Base-by-base conservation (phyloP, 2,113 vertebrate species). In the Myrmophylax atrothorax region DNA sequence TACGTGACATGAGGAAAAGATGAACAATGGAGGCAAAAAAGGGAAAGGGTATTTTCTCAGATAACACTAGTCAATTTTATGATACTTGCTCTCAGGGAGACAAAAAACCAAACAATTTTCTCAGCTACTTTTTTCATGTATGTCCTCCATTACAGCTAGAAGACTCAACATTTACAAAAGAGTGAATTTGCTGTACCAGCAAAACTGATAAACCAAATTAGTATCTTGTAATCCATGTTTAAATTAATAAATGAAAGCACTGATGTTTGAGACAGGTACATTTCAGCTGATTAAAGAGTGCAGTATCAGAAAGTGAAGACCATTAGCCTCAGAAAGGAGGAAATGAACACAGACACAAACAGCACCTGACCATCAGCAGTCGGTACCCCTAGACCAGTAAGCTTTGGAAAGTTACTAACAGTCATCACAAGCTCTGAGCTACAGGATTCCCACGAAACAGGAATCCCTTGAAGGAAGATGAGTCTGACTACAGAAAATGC, bases 351-450 rank as follows among this genome's bases (percentile, higher is more conserved):
- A 62, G 29, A 40, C 20, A 59, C 1, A 2, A 75, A 52, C 7
- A 74, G 28, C 42, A 87, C 20, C n/a, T 1, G 3, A 49, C 7
- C 47, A 33, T 68, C 64, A 77, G 19, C 37, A 60, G 56, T 0
- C 70, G 25, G 10, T 18, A 73, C 1, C 7, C 12, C 4, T 62
- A 6, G 15, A 58, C 11, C 2, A 0, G 3, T 24, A 46, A 38
- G 40, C 1, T 76, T 28, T 42, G 9, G 18, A 6, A 66, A 69
- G 42, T 13, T 83, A n/a, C 13, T 13, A 56, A 70, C 1, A 87
- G 26, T 3, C 35, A 67, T 0, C 7, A 13, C 31, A 91, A 42
- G 8, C 16, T 53, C 17, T 67, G 25, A 89, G 38, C 38, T 74
- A 90, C 18, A 86, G 18, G 14, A 73, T 72, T 25, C 14, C 40